phyloP scores from a whole-genome alignment of 2,888 invertebrate species.

The Hirtodrosophila cameraria region DNA sequence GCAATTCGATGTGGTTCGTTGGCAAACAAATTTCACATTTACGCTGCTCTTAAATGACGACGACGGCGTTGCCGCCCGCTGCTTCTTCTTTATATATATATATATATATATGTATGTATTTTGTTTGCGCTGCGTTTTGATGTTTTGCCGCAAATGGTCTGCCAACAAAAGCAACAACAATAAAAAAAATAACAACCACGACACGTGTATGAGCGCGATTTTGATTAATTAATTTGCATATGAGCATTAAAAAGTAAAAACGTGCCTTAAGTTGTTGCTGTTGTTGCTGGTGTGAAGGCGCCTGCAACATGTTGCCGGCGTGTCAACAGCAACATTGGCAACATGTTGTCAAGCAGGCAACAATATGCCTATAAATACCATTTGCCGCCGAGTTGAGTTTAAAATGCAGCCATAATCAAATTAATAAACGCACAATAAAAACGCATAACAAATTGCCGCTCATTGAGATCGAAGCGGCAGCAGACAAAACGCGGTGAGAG shows the following conservation, averaged over 20 bases:
- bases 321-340: slow-evolving; percentile 27
- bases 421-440: slow-evolving; percentile 81
- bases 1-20: slow-evolving; percentile 50
- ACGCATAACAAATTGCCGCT: slow-evolving; percentile 80
- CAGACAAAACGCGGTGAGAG: slow-evolving; percentile 40
- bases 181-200: slow-evolving; percentile 25
- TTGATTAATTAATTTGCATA: slow-evolving; percentile 81
- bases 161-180: slow-evolving; percentile 28
- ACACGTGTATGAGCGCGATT: slow-evolving; percentile 67
- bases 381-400: slow-evolving; percentile 45
- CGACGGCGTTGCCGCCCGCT: slow-evolving; percentile 49
- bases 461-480: slow-evolving; percentile 50
- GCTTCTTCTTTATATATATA: slow-evolving; percentile 39
- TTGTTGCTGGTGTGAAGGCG: slow-evolving; percentile 23
- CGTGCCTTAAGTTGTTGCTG: slow-evolving; percentile 43
- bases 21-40: slow-evolving; percentile 44
- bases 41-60: slow-evolving; percentile 28
- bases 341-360: slow-evolving; percentile 34
- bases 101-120: neutral
- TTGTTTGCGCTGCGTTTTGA: slow-evolving; percentile 63
- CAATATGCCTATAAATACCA: slow-evolving; percentile 47
- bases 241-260: slow-evolving; percentile 58
- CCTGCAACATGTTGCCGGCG: slow-evolving; percentile 44
- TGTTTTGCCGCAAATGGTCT: slow-evolving; percentile 73
- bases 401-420: slow-evolving; percentile 73